These are phyloP conservation scores for Mythimna ferrago DNA, from an alignment of 2,888 invertebrate genomes.

Conservation along the genomic window DNA sequence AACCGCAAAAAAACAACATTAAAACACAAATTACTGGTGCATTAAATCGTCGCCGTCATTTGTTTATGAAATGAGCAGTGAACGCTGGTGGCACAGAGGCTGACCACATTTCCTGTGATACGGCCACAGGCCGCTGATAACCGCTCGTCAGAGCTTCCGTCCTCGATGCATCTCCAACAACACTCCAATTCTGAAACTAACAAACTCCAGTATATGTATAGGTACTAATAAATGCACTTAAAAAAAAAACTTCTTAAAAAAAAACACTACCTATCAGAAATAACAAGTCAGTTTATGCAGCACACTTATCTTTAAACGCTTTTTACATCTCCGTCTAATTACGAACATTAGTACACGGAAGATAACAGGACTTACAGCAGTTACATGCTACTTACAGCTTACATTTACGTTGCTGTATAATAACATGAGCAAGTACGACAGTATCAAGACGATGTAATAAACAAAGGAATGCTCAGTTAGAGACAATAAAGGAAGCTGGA, in stretches of 20 bases:
- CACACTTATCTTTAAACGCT: slow-evolving; percentile 45
- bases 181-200: slow-evolving; percentile 4
- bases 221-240: not conserved
- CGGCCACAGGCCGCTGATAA: slow-evolving; percentile 72
- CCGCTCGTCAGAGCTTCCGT: slow-evolving; percentile 73
- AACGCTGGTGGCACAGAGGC: slow-evolving; percentile 65
- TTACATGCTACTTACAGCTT: slow-evolving; percentile 25
- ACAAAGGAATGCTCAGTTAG: slow-evolving; percentile 44
- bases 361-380: slow-evolving; percentile 51
- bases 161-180: slow-evolving; percentile 62
- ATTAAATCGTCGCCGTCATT: slow-evolving; percentile 48
- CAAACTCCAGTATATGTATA: not conserved
- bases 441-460: slow-evolving; percentile 41
- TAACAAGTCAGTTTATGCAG: slow-evolving; percentile 37
- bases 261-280: slow-evolving; percentile 6
- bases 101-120: slow-evolving; percentile 85
- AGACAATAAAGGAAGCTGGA: slow-evolving; percentile 45
- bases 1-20: slow-evolving; percentile 65
- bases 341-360: slow-evolving; percentile 43
- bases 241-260: slow-evolving; percentile 10
- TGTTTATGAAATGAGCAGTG: slow-evolving; percentile 70
- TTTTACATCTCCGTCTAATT: slow-evolving; percentile 58
- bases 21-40: slow-evolving; percentile 61
- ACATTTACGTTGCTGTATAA: slow-evolving; percentile 33
- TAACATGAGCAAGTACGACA: slow-evolving; percentile 23